phyloP scores from a whole-genome alignment of 2,797 vertebrate species.

The Melanotaenia parkinsoni region DNA sequence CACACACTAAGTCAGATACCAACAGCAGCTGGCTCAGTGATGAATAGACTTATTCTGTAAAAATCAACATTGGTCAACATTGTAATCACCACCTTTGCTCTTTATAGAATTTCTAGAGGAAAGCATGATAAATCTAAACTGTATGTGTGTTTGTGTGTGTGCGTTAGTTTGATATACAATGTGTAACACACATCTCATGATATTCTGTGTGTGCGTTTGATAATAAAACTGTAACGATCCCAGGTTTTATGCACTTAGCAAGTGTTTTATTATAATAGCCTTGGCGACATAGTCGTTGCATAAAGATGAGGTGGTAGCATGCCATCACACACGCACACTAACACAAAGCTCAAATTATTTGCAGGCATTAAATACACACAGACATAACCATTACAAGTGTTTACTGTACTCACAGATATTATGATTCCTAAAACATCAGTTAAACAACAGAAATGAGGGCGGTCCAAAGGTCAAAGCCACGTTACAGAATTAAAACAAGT shows the following conservation, averaged over 20 bases:
- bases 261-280: slow-evolving; percentile 87
- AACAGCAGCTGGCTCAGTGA: slow-evolving; percentile 83
- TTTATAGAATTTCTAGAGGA: slow-evolving; percentile 92
- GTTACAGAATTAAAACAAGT: slow-evolving; percentile 4
- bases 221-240: slow-evolving; percentile 90
- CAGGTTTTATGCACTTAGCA: slow-evolving; percentile 90
- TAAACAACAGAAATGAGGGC: background rate
- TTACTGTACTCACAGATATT: background rate
- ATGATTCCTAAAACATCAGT: background rate
- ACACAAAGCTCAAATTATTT: slow-evolving; percentile 1
- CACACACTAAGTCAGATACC: slow-evolving; percentile 17
- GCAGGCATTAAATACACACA: slow-evolving; percentile 1
- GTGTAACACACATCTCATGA: slow-evolving; percentile 17
- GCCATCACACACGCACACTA: background rate
- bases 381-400: background rate
- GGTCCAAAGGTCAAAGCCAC: background rate
- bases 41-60: slow-evolving; percentile 92
- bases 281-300: slow-evolving; percentile 67
- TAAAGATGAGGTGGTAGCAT: slow-evolving; percentile 18
- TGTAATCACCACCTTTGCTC: slow-evolving; percentile 92
- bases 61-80: slow-evolving; percentile 92
- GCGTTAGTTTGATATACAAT: slow-evolving; percentile 14
- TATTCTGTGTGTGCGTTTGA: slow-evolving; percentile 59
- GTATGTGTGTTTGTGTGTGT: slow-evolving; percentile 21
- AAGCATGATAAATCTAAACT: slow-evolving; percentile 91